Conservation (phyloP, 2,888 invertebrate species). For the Tachystola acroxantha region DNA sequence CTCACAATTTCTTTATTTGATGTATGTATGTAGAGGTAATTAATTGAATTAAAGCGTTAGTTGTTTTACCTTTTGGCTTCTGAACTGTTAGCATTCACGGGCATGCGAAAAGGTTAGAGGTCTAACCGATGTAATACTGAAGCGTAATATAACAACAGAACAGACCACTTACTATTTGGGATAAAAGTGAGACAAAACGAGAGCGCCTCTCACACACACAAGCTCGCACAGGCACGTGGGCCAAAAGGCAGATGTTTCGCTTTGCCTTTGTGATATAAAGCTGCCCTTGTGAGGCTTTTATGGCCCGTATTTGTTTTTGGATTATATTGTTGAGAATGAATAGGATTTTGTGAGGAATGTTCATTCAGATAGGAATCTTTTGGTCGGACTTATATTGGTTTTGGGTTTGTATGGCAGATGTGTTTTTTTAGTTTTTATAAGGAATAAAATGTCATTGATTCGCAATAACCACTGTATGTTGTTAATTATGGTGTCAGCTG, state of each 20-base stretch:
- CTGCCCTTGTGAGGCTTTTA: background rate
- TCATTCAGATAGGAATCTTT: constrained; percentile 8
- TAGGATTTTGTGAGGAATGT: constrained; percentile 7
- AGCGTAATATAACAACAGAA: too few relatives aligned
- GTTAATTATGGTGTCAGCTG: too few relatives aligned
- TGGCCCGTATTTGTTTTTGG: constrained; percentile 8
- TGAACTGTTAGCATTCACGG: too few relatives aligned
- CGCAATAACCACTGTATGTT: background rate
- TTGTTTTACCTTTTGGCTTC: too few relatives aligned
- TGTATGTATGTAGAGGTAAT: too few relatives aligned
- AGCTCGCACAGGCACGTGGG: background rate
- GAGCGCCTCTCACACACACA: too few relatives aligned
- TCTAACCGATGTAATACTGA: too few relatives aligned
- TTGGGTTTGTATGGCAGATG: background rate
- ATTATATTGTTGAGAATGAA: constrained; percentile 10
- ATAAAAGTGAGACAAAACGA: background rate
- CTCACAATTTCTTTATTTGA: too few relatives aligned
- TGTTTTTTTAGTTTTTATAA: background rate
- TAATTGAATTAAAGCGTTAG: too few relatives aligned
- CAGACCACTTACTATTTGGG: too few relatives aligned
- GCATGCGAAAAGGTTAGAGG: too few relatives aligned
- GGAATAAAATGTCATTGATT: background rate
- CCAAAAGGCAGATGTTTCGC: background rate
- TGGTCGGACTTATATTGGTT: constrained; percentile 1
- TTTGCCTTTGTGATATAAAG: background rate